These are phyloP conservation scores for Nephrotoma guestfalica DNA, from an alignment of 2,888 invertebrate genomes.

Conservation along the genomic window DNA sequence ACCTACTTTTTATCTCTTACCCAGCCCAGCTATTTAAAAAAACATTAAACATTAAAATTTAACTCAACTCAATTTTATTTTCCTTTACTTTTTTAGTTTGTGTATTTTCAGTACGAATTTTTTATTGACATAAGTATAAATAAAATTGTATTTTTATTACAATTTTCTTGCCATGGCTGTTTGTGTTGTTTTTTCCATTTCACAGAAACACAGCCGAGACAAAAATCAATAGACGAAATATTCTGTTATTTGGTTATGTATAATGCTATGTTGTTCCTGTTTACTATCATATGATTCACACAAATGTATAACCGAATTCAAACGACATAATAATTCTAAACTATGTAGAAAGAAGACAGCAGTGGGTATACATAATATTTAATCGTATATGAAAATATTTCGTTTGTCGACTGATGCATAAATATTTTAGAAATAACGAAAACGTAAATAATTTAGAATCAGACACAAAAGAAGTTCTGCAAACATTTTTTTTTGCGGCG, in stretches of 20 bases:
- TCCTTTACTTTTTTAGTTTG: not conserved
- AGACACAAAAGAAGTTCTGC: not conserved
- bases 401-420: not conserved
- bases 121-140: not conserved
- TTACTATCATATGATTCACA: not conserved
- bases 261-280: not conserved
- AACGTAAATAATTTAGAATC: not conserved
- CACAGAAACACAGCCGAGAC: not conserved
- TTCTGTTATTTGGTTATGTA: not conserved
- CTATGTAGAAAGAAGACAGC: not conserved
- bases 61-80: not conserved
- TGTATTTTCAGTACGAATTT: not conserved
- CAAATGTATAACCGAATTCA: not conserved
- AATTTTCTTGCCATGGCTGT: not conserved
- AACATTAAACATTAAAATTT: not conserved
- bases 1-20: not conserved
- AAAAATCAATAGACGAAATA: not conserved
- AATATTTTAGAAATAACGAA: not conserved
- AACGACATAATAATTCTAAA: not conserved
- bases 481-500: not conserved
- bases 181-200: not conserved
- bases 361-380: no score
- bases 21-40: not conserved
- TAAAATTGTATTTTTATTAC: not conserved
- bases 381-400: not conserved